These are phyloP conservation scores for Diabrotica virgifera DNA, from an alignment of 1,140 invertebrate species.

Conservation along the genomic window DNA sequence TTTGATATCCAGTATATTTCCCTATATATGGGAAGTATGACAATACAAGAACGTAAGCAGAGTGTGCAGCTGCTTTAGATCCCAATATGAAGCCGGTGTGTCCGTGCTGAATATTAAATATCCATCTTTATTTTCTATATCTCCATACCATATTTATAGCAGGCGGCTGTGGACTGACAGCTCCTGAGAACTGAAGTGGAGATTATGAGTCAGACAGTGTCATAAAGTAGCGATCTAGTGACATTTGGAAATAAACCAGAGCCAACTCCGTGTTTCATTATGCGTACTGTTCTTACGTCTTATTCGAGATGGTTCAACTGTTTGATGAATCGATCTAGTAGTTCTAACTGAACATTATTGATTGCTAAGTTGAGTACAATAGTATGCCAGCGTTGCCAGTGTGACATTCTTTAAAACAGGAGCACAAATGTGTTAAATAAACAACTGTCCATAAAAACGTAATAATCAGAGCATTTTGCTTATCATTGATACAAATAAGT, in stretches of 20 bases:
- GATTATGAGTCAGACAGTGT: slow-evolving; percentile 31
- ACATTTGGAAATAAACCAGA: slow-evolving; percentile 36
- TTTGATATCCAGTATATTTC: too few relatives aligned
- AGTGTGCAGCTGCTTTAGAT: slow-evolving; percentile 16
- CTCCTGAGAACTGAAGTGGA: slow-evolving; percentile 33
- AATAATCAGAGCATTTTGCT: too few relatives aligned
- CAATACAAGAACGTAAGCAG: slow-evolving; percentile 4
- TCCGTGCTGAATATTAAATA: slow-evolving; percentile 33
- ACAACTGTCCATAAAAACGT: too few relatives aligned
- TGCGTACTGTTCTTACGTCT: slow-evolving; percentile 28
- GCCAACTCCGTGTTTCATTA: slow-evolving; percentile 19
- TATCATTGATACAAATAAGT: too few relatives aligned
- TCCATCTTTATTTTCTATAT: slow-evolving; percentile 32
- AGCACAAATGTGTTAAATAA: too few relatives aligned
- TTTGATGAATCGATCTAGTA: slow-evolving; percentile 2
- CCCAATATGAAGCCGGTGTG: slow-evolving; percentile 13
- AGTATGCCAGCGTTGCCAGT: background rate
- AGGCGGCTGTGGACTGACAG: slow-evolving; percentile 22
- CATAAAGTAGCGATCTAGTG: slow-evolving; percentile 31
- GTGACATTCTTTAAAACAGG: too few relatives aligned
- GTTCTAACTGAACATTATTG: slow-evolving; percentile 11
- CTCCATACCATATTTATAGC: slow-evolving; percentile 29
- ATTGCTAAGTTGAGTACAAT: background rate
- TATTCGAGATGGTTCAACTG: slow-evolving; percentile 22
- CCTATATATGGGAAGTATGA: too few relatives aligned